phyloP scores from a whole-genome alignment of 2,113 vertebrate genomes.

The Chauna torquata region DNA sequence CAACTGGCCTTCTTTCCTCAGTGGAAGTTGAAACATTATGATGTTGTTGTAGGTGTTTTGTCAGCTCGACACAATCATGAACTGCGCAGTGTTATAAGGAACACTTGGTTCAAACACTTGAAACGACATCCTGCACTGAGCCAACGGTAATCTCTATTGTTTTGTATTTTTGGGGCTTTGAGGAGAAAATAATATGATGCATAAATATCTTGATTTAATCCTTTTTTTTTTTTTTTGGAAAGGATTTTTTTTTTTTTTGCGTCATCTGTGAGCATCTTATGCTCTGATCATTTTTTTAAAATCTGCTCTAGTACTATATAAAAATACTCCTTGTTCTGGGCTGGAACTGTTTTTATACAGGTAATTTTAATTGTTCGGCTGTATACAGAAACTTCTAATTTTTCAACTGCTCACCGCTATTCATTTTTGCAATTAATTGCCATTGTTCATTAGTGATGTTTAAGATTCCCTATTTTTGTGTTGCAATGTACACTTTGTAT shows the following conservation, averaged over 20 bases:
- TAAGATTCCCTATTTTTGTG: neutral
- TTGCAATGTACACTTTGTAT: neutral
- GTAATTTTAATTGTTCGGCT: neutral
- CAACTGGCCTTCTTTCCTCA: constrained; percentile 65
- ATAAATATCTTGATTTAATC: neutral
- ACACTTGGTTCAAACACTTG: constrained; percentile 91
- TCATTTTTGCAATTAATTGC: neutral
- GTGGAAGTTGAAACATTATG: constrained; percentile 76
- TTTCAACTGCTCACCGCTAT: neutral
- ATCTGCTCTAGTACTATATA: neutral
- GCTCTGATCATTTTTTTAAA: neutral
- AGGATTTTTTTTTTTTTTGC: neutral
- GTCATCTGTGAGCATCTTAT: neutral
- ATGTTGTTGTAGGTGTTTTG: constrained; percentile 91
- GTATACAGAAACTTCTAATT: neutral
- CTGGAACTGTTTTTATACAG: neutral
- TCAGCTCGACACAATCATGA: constrained; percentile 90
- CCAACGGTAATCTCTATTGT: constrained; percentile 79
- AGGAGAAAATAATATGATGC: neutral
- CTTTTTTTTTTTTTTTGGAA: neutral
- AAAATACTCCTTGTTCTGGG: neutral
- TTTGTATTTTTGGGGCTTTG: neutral
- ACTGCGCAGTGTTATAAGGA: constrained; percentile 88
- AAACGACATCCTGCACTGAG: constrained; percentile 80
- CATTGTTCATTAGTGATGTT: neutral